These are phyloP conservation scores for Myiotriccus ornatus DNA, from an alignment of 2,797 vertebrate genomes.

Conservation along the genomic window DNA sequence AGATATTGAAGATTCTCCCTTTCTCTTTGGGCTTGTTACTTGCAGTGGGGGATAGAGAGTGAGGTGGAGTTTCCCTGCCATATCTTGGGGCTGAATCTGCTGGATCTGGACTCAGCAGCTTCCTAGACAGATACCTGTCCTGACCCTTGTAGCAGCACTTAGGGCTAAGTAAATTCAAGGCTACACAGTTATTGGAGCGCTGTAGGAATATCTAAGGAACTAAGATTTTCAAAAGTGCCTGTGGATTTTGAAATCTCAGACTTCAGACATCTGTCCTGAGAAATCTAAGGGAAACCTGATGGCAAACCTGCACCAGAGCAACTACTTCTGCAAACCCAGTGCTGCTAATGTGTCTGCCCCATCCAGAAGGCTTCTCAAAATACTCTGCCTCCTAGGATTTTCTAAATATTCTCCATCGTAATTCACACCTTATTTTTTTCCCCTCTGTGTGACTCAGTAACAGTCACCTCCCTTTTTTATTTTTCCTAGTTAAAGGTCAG, in stretches of 20 bases:
- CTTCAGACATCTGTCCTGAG: neutral
- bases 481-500: constrained; percentile 57
- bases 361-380: neutral
- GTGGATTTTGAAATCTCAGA: neutral
- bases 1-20: neutral
- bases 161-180: neutral
- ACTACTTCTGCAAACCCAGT: neutral
- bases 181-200: neutral
- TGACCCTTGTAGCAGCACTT: neutral
- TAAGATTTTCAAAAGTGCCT: neutral
- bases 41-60: neutral
- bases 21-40: neutral
- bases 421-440: constrained; percentile 22
- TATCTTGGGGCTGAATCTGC: neutral
- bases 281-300: neutral
- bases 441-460: constrained; percentile 8
- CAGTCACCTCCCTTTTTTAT: constrained; percentile 32
- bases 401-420: neutral
- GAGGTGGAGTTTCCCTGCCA: neutral
- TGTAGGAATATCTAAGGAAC: neutral
- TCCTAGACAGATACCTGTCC: neutral
- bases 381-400: constrained; percentile 24
- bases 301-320: neutral
- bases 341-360: neutral
- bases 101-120: neutral